Evolutionary conservation across 1,140 invertebrate species (phyloP).

Genomic region (Dufourea novaeangliae): DNA sequence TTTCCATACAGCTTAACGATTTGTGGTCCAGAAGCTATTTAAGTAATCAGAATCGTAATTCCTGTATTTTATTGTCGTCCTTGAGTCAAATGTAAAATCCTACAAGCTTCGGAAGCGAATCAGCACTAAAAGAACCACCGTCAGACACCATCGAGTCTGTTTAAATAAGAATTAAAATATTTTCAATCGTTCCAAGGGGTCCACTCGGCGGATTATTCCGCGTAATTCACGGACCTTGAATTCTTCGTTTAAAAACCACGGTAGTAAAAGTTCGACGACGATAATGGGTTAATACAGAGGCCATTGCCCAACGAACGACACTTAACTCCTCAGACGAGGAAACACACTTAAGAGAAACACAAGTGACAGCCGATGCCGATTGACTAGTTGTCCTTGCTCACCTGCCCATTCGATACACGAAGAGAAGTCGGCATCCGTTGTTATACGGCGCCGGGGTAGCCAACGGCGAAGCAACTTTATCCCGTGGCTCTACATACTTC

Average conservation of each 20-base stretch:
- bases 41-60: too few species aligned
- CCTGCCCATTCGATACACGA: background rate
- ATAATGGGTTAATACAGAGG: background rate
- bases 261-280: slow-evolving; percentile 2
- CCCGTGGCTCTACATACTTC: background rate
- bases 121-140: background rate
- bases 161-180: background rate
- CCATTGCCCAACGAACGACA: slow-evolving; percentile 4
- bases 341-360: slow-evolving; percentile 8
- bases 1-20: too few species aligned
- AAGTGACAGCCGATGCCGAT: slow-evolving; percentile 3
- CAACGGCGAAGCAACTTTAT: background rate
- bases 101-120: background rate
- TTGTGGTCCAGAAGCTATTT: too few species aligned
- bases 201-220: background rate
- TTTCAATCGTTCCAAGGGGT: background rate
- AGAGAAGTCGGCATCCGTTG: background rate
- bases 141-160: background rate
- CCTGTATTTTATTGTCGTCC: too few species aligned
- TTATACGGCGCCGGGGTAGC: too few species aligned
- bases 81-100: too few species aligned
- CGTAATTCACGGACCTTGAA: background rate
- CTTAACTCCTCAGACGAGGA: slow-evolving; percentile 3
- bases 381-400: slow-evolving; percentile 9
- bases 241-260: background rate